phyloP scores from a whole-genome alignment of 2,797 vertebrate genomes.

The Ibycter americanus region DNA sequence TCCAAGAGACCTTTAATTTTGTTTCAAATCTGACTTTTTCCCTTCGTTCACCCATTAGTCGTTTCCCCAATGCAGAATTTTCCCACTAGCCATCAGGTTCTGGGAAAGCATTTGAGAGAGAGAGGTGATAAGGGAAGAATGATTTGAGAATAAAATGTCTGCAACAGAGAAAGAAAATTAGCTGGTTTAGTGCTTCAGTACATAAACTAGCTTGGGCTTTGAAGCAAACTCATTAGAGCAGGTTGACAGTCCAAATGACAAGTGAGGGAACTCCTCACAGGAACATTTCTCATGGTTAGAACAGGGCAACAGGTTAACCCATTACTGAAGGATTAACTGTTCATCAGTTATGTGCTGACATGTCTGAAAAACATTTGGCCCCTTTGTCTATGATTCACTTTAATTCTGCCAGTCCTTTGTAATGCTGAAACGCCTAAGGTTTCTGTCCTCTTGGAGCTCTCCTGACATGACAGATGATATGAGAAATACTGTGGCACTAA shows the following conservation, averaged over 20 bases:
- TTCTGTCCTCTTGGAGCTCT: background rate
- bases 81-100: background rate
- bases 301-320: conserved; percentile 59
- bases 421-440: background rate
- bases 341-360: conserved; percentile 48
- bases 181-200: background rate
- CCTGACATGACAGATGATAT: background rate
- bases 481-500: background rate
- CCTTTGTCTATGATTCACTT: conserved; percentile 35
- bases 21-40: background rate
- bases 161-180: background rate
- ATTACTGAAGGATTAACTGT: conserved; percentile 66
- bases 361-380: conserved; percentile 42
- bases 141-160: conserved; percentile 40
- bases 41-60: background rate
- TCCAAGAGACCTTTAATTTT: background rate
- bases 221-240: conserved; percentile 21
- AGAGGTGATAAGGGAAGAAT: conserved; percentile 46
- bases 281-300: conserved; percentile 61
- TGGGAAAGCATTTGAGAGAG: conserved; percentile 16
- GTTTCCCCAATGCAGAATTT: background rate
- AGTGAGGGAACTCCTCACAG: conserved; percentile 51
- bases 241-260: conserved; percentile 48
- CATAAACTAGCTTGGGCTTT: conserved; percentile 16
- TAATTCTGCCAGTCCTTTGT: conserved; percentile 22